Base-by-base conservation (phyloP, 2,888 invertebrate species). In the Rotaria sp. region DNA sequence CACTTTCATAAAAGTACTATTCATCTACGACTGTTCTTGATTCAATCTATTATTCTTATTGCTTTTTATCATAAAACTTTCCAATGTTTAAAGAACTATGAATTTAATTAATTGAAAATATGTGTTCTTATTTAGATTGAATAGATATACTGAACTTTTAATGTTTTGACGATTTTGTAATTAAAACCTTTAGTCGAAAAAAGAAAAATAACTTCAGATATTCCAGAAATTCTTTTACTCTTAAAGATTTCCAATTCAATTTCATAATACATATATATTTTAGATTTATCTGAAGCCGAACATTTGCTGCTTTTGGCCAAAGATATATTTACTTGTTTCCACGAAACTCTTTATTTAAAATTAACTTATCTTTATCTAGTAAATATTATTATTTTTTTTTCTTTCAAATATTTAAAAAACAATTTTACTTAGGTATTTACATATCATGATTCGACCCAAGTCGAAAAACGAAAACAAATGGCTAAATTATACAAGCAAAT, bases 261-360 rank as follows among this genome's bases (percentile, higher is more conserved):
- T 18, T 55, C 55, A 55, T 55, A 55, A 55, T 55, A 2, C 2
- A 57, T 57, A 7, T 57, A 2, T 59, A 30, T 67, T 80, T 80
- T 45, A 80, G 80, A 80, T 45, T n/a, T n/a, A 45, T 45, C 41
- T 26, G 80, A 80, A 45, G 80, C 45, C n/a, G 45, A 80, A 80
- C 41, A 80, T 80, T n/a, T 80, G 13, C 45, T 80, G 10, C 45
- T 41, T 38, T 80, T 80, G n/a, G 41, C 80, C 3, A 80, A 45
- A 80, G 80, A 80, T 45, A 80, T 80, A 26, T 80, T 80, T 80
- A 45, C 45, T 24, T 45, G 80, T 80, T 80, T 80, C 26, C 80
- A 80, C 26, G 80, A 80, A 41, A 80, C 41, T 45, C 45, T 80
- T 13, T 45, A 80, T 45, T 80, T 80, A 80, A 80, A 80, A 80